A percentile compares a stretch with the other conserved stretches of the same genome.
phyloP scores from a whole-genome alignment of 2,888 invertebrate species.

The Heliconius sara region DNA sequence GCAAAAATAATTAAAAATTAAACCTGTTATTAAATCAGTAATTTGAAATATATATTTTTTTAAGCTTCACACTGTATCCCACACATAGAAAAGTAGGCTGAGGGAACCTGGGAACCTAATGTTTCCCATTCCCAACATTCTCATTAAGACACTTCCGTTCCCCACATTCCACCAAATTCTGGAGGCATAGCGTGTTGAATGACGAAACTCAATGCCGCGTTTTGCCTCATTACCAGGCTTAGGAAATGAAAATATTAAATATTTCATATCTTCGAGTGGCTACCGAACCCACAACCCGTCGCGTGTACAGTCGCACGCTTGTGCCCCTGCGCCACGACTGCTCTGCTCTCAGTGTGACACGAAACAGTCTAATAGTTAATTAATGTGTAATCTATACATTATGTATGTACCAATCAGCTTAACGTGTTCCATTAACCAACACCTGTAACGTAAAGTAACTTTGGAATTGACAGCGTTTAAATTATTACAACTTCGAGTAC shows the following conservation, averaged over 20 bases:
- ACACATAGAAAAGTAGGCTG: background rate
- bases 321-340: too few species aligned
- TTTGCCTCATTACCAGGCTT: background rate
- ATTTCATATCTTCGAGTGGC: too few species aligned
- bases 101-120: background rate
- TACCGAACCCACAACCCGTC: too few species aligned
- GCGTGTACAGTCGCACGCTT: too few species aligned
- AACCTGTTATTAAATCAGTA: background rate
- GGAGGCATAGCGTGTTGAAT: background rate
- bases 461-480: constrained; percentile 3
- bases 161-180: background rate
- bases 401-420: background rate
- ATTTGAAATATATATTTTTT: background rate
- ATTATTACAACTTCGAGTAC: background rate
- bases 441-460: constrained; percentile 1
- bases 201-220: background rate
- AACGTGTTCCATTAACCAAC: constrained; percentile 1
- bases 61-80: background rate
- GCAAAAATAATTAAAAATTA: too few species aligned
- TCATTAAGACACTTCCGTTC: background rate
- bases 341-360: too few species aligned
- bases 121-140: too few species aligned
- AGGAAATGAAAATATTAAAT: background rate
- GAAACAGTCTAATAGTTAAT: background rate
- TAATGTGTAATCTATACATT: background rate